Evolutionary conservation across 2,888 invertebrate genomes (phyloP).

Genomic region (Myopa testacea): DNA sequence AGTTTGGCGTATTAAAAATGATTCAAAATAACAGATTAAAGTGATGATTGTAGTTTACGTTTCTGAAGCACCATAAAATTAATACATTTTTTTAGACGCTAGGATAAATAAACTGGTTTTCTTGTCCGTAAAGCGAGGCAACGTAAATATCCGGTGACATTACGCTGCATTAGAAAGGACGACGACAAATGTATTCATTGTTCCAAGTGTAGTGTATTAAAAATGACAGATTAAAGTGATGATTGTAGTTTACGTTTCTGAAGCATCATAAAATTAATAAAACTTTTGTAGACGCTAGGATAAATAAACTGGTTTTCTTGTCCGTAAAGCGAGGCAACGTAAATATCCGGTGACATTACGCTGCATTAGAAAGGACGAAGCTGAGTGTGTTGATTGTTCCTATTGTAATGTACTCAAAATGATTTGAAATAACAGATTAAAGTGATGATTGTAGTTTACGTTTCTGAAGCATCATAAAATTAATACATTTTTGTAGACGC

Average conservation of each 20-base stretch:
- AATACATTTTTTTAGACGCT: slow-evolving; percentile 51
- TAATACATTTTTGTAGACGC: slow-evolving; percentile 50
- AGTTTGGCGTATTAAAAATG: background rate
- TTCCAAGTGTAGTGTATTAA: slow-evolving; percentile 9
- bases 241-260: slow-evolving; percentile 63
- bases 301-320: no score
- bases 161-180: slow-evolving; percentile 55
- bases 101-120: slow-evolving; percentile 62
- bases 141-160: slow-evolving; percentile 53
- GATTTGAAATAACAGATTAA: no score
- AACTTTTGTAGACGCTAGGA: no score
- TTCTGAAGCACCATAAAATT: slow-evolving; percentile 59
- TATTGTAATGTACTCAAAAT: no score
- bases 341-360: no score
- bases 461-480: slow-evolving; percentile 44
- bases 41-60: slow-evolving; percentile 57
- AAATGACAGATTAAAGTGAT: background rate
- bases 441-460: no score
- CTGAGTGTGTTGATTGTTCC: no score
- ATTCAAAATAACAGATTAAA: no score
- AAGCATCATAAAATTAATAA: slow-evolving; percentile 52
- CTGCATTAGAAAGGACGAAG: no score
- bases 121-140: slow-evolving; percentile 63
- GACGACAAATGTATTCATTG: background rate
- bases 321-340: no score